Conservation (phyloP, 1,140 invertebrate genomes). For the Matsumurasca onukii region DNA sequence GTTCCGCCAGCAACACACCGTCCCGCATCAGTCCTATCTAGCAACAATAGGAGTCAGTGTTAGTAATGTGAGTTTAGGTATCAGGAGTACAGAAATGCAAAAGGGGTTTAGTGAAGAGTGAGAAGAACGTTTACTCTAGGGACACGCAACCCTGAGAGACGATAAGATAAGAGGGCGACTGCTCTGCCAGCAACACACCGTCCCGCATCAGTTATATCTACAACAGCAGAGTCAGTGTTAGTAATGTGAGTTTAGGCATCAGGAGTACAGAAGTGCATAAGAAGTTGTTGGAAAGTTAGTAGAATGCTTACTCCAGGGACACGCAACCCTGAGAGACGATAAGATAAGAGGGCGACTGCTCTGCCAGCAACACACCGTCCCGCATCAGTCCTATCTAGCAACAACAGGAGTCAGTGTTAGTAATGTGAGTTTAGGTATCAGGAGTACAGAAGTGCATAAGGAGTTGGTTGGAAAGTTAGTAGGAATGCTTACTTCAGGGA, state of each 20-base stretch:
- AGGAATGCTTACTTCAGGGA: conserved; percentile 61
- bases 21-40: conserved; percentile 60
- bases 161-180: conserved; percentile 54
- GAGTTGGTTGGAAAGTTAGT: conserved; percentile 44
- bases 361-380: conserved; percentile 58
- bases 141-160: conserved; percentile 48
- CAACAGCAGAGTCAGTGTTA: too few relatives aligned
- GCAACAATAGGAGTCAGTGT: background rate
- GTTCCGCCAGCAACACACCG: conserved; percentile 59
- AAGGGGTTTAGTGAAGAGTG: conserved; percentile 33
- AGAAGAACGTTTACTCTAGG: conserved; percentile 61
- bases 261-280: too few relatives aligned
- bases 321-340: conserved; percentile 49
- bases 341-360: conserved; percentile 54
- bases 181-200: conserved; percentile 59
- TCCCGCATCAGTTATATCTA: conserved; percentile 60
- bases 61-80: too few relatives aligned
- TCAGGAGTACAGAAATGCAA: background rate
- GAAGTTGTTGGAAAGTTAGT: too few relatives aligned
- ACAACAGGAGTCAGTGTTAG: background rate
- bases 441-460: background rate
- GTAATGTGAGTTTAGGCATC: too few relatives aligned
- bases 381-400: conserved; percentile 59
- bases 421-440: background rate
- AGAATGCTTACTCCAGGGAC: conserved; percentile 61